Conservation (phyloP, 37 sponge, comb jelly and placozoan genomes). For the Chondrilla cf. caribensis region DNA sequence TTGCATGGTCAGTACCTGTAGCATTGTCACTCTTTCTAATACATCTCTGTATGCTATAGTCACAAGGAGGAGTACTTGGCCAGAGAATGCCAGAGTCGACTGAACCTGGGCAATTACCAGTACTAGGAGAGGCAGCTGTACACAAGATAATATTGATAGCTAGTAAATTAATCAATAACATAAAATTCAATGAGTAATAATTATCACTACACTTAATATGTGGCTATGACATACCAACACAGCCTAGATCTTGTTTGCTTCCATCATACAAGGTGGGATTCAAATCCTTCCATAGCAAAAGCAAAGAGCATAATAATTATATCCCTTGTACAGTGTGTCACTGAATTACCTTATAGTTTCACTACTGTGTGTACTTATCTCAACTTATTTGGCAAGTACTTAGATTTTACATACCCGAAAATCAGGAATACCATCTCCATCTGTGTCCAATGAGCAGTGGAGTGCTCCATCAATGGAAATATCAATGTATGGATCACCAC, state of each 20-base stretch:
- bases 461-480: background rate
- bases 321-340: no score
- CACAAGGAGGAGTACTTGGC: background rate
- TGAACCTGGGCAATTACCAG: background rate
- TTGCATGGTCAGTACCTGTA: background rate
- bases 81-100: background rate
- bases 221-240: background rate
- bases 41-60: background rate
- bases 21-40: background rate
- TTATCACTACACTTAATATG: background rate
- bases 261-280: background rate
- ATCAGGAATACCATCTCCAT: constrained; percentile 5
- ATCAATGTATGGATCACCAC: background rate
- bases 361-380: no score
- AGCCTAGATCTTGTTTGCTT: background rate
- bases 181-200: background rate
- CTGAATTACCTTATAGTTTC: no score
- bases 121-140: no score
- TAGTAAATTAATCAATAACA: background rate
- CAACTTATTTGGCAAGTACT: no score
- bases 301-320: no score
- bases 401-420: constrained; percentile 1
- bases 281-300: background rate
- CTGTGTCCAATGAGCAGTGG: constrained; percentile 15
- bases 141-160: no score